Percentiles rank a stretch among this genome's conserved stretches.
These are phyloP conservation scores for Passer montanus DNA, from an alignment of 2,113 vertebrate species.

Conservation along the genomic window DNA sequence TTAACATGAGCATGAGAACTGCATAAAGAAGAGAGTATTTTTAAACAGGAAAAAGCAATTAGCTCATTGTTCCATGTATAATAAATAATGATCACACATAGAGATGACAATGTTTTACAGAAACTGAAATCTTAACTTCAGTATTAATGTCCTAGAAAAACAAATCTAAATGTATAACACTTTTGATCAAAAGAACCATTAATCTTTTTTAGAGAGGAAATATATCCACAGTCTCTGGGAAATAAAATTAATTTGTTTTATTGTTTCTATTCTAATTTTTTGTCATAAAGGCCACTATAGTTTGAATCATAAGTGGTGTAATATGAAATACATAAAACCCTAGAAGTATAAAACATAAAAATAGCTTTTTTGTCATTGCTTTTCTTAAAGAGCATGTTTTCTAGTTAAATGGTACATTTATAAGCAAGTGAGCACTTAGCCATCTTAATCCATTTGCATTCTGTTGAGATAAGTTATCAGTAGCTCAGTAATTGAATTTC, in stretches of 20 bases:
- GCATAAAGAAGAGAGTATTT: background rate
- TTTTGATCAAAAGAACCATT: background rate
- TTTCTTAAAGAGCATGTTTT: background rate
- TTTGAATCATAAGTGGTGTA: background rate
- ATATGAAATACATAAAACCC: background rate
- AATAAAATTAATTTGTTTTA: background rate
- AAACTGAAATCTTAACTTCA: background rate
- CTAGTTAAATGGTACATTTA: conserved; percentile 36
- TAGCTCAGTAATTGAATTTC: conserved; percentile 76
- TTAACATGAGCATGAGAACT: background rate
- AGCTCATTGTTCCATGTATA: background rate
- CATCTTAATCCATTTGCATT: conserved; percentile 72
- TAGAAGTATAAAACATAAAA: conserved; percentile 7
- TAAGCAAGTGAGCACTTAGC: conserved; percentile 42
- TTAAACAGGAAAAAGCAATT: background rate
- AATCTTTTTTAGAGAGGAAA: background rate
- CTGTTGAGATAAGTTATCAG: conserved; percentile 73
- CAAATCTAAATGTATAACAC: background rate
- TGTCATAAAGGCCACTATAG: background rate
- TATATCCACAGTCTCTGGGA: background rate
- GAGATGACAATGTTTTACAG: background rate
- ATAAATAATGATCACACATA: background rate
- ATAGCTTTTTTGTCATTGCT: background rate
- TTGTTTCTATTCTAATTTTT: background rate
- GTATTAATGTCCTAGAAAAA: background rate